Evolutionary conservation across 1,140 invertebrate species (phyloP).

Genomic region (Drosophila suzukii): DNA sequence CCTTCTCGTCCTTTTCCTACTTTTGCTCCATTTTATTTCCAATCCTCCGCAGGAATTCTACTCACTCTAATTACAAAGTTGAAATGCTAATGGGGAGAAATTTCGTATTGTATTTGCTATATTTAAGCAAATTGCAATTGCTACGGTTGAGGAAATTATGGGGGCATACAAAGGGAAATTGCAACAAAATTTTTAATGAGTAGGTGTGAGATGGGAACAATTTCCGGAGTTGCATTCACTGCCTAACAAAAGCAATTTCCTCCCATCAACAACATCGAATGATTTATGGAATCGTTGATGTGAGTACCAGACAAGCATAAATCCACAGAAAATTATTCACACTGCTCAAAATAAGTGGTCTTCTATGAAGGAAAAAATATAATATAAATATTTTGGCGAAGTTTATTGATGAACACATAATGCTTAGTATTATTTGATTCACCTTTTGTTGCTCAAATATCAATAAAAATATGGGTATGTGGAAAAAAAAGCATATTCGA

Average conservation of each 20-base stretch:
- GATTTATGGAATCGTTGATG: constrained; percentile 69
- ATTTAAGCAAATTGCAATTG: constrained; percentile 50
- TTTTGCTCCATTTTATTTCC: constrained; percentile 11
- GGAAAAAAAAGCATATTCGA: too few species aligned
- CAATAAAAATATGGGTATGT: too few species aligned
- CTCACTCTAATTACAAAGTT: constrained; percentile 75
- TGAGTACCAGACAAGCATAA: constrained; percentile 47
- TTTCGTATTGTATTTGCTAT: constrained; percentile 58
- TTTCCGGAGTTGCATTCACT: constrained; percentile 64
- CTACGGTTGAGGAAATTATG: not conserved
- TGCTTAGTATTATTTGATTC: too few species aligned
- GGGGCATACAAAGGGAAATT: constrained; percentile 25
- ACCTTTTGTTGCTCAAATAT: too few species aligned
- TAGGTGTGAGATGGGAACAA: constrained; percentile 51
- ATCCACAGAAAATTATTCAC: constrained; percentile 12
- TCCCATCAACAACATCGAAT: constrained; percentile 62
- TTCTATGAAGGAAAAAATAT: not conserved
- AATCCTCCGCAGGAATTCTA: not conserved
- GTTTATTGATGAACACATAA: too few species aligned
- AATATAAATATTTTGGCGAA: too few species aligned
- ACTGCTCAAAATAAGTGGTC: not conserved
- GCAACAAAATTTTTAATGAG: constrained; percentile 60
- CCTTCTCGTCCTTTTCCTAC: not conserved
- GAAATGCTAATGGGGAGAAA: constrained; percentile 63
- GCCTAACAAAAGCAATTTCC: constrained; percentile 81